Base-by-base conservation (phyloP, 2,797 vertebrate genomes). In the Xenentodon cancila region DNA sequence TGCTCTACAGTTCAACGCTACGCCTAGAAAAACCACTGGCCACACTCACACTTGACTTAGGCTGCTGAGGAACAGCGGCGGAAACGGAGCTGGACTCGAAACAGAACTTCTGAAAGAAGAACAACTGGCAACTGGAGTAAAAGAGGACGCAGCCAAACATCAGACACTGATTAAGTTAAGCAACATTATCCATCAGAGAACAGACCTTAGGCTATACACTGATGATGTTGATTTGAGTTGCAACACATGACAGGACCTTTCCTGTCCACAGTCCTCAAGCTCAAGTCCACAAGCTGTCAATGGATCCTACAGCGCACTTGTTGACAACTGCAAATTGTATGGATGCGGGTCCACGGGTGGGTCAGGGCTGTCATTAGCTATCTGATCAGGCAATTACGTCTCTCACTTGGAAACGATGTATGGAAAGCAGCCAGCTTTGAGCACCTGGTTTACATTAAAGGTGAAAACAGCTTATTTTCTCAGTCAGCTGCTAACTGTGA, bases 211-310 rank as follows among this genome's bases (percentile, higher is more conserved):
- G 71, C 72, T 12, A 32, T 9, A 9, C 7, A 44, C 45, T 16
- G 49, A 64, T 58, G 64, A 74, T 75, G 76, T 69, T 79, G 64
- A 76, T 81, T 71, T 77, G 56, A 77, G 76, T 16, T 55, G 64
- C 30, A 67, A 54, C 63, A 71, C 67, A 63, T 78, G 77, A 81
- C 72, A 72, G 52, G 34, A 62, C 62, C 53, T 58, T 73, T 80
- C 52, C 42, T 46, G 60, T 79, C 71, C 43, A 51, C 54, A 50
- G 34, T 27, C 66, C 82, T 62, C 34, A 21, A 73, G 45, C 25
- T 18, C n/a, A n/a, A 59, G 66, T 84, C 55, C 74, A 71, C 67
- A 70, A 67, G 79, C 69, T 84, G 77, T 71, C 65, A 43, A 13
- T 53, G 57, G 71, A 73, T 61, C 47, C 44, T 25, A 27, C 13